Base-by-base conservation (phyloP, 2,797 vertebrate species). In the Myotis vivesi region DNA sequence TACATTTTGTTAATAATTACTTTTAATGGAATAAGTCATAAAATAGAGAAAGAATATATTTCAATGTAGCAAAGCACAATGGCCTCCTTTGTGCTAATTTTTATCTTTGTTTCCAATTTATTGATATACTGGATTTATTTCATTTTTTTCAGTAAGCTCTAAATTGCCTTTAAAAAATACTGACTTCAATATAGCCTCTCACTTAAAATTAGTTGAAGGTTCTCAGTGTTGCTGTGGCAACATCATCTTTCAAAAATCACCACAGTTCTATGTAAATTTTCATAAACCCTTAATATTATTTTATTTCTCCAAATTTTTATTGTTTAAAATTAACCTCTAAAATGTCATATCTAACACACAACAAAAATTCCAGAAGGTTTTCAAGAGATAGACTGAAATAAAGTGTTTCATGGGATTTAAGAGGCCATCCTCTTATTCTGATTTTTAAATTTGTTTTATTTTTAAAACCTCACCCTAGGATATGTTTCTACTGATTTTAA, bases 131-230 rank as follows among this genome's bases (percentile, higher is more conserved):
- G 2, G 30, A 86, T 82, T 93, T 25, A 49, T 79, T 85, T 83
- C 30, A 90, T 33, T 94, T 94, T 59, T 82, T 90, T 87, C 71
- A 96, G 10, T 81, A 92, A 95, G 23, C 59, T 62, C 8, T 77
- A 89, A 92, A 94, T 77, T 95, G 57, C 55, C 13, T 76, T 85
- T 33, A 13, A 76, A 76, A 95, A 83, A 12, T n/a, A 96, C 8
- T 64, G 36, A 68, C 15, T 92, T 94, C 41, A 71, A 72, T 94
- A 80, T n/a, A 92, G 9, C 15, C 85, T 89, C 49, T 89, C 69
- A 91, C 13, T 80, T 94, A 92, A 88, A 94, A 89, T 89, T 93
- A 94, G 62, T 79, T 79, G 36, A 96, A 89, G 44, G 8, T 91
- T 76, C 20, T 55, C 51, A 80, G 2, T 57, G 41, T 91, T 97